phyloP scores from a whole-genome alignment of 2,113 vertebrate genomes.

The Stegastes partitus region DNA sequence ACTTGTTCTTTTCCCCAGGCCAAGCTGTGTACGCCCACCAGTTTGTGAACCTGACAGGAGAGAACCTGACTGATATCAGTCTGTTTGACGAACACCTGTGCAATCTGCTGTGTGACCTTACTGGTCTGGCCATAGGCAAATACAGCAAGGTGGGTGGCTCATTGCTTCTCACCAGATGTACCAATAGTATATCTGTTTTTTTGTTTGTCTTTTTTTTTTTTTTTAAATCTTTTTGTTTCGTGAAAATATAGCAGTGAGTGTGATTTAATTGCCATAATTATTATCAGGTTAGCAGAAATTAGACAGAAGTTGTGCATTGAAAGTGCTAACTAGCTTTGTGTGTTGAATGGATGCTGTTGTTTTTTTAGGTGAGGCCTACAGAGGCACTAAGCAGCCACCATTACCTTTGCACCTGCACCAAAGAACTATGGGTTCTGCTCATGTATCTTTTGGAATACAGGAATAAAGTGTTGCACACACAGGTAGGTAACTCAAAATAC shows the following conservation, averaged over 20 bases:
- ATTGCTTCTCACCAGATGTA: slow-evolving; percentile 13
- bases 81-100: slow-evolving; percentile 94
- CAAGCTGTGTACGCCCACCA: slow-evolving; percentile 93
- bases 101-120: slow-evolving; percentile 91
- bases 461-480: slow-evolving; percentile 87
- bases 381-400: slow-evolving; percentile 88
- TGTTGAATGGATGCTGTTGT: slow-evolving; percentile 10
- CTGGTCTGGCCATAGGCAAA: slow-evolving; percentile 89
- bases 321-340: background rate
- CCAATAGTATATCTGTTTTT: slow-evolving; percentile 15
- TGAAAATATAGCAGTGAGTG: background rate
- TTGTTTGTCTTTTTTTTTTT: background rate
- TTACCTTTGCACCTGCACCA: slow-evolving; percentile 90
- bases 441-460: slow-evolving; percentile 92
- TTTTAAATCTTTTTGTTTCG: no score
- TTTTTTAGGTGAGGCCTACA: slow-evolving; percentile 89
- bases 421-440: slow-evolving; percentile 94
- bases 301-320: background rate
- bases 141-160: slow-evolving; percentile 91
- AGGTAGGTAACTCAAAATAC: slow-evolving; percentile 90
- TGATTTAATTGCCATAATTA: slow-evolving; percentile 1
- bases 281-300: background rate
- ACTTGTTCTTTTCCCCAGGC: slow-evolving; percentile 82
- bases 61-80: slow-evolving; percentile 92
- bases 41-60: slow-evolving; percentile 92